phyloP scores from a whole-genome alignment of 1,140 invertebrate species.

The Apis florea region DNA sequence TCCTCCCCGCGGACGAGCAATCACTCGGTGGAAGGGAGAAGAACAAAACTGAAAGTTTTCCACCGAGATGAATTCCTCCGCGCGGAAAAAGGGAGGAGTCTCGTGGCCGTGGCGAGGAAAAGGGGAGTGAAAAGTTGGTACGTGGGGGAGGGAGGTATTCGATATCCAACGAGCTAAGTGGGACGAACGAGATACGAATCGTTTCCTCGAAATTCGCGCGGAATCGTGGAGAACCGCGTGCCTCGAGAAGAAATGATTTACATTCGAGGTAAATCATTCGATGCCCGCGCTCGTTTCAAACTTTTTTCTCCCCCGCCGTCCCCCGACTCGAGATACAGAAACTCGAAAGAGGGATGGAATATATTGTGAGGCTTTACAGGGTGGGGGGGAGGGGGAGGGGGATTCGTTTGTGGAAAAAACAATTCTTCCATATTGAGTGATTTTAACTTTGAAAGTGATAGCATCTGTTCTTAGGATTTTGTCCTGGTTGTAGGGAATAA shows the following conservation, averaged over 20 bases:
- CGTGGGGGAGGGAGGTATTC: background rate
- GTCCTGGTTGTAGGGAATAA: no score
- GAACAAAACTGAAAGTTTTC: conserved; percentile 59
- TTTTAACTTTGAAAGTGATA: background rate
- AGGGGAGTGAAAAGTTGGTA: conserved; percentile 32
- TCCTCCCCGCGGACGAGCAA: conserved; percentile 25
- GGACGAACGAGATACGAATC: conserved; percentile 41
- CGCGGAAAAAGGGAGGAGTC: background rate
- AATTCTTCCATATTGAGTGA: conserved; percentile 12
- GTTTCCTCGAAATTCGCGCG: conserved; percentile 51
- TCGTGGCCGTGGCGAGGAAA: background rate
- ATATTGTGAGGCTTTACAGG: background rate
- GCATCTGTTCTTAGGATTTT: no score
- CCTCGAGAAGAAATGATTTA: conserved; percentile 53
- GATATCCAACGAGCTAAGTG: conserved; percentile 32
- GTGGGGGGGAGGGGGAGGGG: no score
- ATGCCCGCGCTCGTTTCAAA: conserved; percentile 40
- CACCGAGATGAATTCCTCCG: conserved; percentile 51
- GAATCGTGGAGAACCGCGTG: conserved; percentile 35
- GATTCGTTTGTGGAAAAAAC: conserved; percentile 25
- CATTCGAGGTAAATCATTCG: conserved; percentile 56
- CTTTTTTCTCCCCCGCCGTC: conserved; percentile 6
- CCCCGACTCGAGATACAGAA: conserved; percentile 42
- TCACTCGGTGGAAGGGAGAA: conserved; percentile 20
- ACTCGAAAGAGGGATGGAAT: background rate